Conservation (phyloP, 35 echinoderm and acorn worm genomes). For the Ophiothrix spiculata region DNA sequence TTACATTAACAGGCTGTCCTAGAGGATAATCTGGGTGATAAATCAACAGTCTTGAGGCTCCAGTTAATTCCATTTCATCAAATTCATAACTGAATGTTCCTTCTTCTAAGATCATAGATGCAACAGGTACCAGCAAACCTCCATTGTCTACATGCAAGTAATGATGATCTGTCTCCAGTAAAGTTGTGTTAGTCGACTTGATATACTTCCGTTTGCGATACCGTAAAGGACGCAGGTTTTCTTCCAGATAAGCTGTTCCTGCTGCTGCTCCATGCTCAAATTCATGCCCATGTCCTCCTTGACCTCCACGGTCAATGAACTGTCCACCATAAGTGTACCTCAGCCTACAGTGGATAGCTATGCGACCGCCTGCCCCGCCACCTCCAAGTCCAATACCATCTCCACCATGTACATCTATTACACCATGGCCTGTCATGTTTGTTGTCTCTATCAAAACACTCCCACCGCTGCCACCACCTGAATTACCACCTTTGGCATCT, state of each 20-base stretch:
- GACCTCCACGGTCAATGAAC: constrained; percentile 72
- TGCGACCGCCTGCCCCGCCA: constrained; percentile 76
- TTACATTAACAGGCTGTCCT: constrained; percentile 51
- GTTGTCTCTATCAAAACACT: constrained; percentile 78
- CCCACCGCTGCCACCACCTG: constrained; percentile 83
- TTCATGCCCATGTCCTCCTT: constrained; percentile 18
- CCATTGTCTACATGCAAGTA: constrained; percentile 89
- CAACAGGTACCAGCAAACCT: constrained; percentile 61
- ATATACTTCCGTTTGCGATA: constrained; percentile 81
- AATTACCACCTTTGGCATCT: constrained; percentile 36
- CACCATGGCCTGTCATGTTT: constrained; percentile 90
- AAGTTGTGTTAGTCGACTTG: constrained; percentile 60
- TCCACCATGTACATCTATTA: constrained; percentile 61
- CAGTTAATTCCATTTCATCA: constrained; percentile 84
- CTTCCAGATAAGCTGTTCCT: constrained; percentile 81
- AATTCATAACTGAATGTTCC: constrained; percentile 63
- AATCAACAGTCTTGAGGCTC: constrained; percentile 60
- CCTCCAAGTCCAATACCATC: constrained; percentile 54
- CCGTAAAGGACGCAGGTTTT: constrained; percentile 72
- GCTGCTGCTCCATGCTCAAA: constrained; percentile 70
- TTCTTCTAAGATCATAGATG: constrained; percentile 74
- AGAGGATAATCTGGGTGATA: constrained; percentile 52
- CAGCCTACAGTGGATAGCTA: constrained; percentile 87
- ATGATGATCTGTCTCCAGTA: constrained; percentile 84
- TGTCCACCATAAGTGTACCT: constrained; percentile 77